Evolutionary conservation across 2,113 vertebrate genomes (phyloP), one percentile per base, ranked within the genome.

Genomic region (Pogonocichla stellata): DNA sequence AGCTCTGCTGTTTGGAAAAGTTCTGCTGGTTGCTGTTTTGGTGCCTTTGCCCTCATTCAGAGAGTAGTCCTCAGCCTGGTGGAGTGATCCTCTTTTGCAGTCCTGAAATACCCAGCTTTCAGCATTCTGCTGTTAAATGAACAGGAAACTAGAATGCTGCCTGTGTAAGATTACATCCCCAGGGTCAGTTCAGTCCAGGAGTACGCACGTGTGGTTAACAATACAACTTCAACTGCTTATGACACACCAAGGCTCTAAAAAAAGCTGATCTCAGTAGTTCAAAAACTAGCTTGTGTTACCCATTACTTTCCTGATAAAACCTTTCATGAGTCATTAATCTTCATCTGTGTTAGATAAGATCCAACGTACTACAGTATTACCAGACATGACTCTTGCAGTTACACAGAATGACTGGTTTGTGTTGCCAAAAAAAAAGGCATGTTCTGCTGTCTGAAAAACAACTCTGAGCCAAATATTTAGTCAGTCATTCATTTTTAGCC

Each of bases 241-340:
- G 16, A 89, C 93, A 92, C 64, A 77, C 33, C 69, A 50, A 67
- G 48, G 54, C 56, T 90, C 73, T 87, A 69, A 96, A 94, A 95
- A 95, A 91, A 65, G 45, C 89, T 90, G 40, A 80, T 92, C 90
- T 96, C 85, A 83, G 87, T 96, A 96, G 93, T 92, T 88, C 45
- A 91, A 88, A 93, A 90, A 20, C 47, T 64, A 84, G 70, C 80
- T 88, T 84, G 19, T 86, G 54, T 93, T 96, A 80, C 82, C 75
- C 83, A 91, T 73, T 96, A 91, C 62, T 92, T 85, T 83, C 67
- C 69, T 91, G 92, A 92, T 95, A 92, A 94, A 62, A 91, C 84
- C 75, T 92, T 92, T 96, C 90, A 90, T 89, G 93, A 92, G 86
- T 86, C 91, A 89, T 83, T 93, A 84, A 86, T 90, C 92, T 94